Evolutionary conservation across 2,888 invertebrate genomes (phyloP).

Genomic region (Cryptus armator): DNA sequence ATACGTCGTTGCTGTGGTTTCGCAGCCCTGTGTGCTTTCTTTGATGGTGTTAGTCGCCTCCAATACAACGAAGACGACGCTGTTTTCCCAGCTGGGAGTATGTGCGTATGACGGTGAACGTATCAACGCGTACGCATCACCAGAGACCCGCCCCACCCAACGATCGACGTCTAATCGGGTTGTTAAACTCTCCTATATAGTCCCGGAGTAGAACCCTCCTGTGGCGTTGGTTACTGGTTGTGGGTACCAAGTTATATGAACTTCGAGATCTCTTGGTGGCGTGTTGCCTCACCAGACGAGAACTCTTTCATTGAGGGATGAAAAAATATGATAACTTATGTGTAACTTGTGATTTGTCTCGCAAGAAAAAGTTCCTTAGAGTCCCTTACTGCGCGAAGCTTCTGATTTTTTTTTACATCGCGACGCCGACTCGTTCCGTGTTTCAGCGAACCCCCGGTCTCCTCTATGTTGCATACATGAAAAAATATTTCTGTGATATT

Average conservation of each 20-base stretch:
- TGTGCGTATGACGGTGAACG: conserved; percentile 20
- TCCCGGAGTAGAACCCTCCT: not conserved
- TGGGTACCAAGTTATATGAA: not conserved
- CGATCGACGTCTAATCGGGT: conserved; percentile 59
- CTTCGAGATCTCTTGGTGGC: not conserved
- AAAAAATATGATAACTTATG: too few relatives aligned
- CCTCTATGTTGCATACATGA: too few relatives aligned
- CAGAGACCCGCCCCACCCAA: conserved; percentile 38
- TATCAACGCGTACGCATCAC: conserved; percentile 42
- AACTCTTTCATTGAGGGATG: too few relatives aligned
- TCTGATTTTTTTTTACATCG: too few relatives aligned
- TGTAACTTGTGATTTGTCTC: too few relatives aligned
- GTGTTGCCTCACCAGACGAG: not conserved
- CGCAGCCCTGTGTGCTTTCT: not conserved
- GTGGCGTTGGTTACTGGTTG: not conserved
- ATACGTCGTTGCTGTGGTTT: not conserved
- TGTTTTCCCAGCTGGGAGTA: not conserved
- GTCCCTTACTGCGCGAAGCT: too few relatives aligned
- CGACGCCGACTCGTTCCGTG: too few relatives aligned
- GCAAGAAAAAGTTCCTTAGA: too few relatives aligned
- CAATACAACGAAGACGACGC: not conserved
- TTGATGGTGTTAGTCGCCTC: conserved; percentile 15
- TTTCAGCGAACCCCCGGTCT: too few relatives aligned
- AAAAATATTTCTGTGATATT: too few relatives aligned
- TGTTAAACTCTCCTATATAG: conserved; percentile 46